Conservation (phyloP, 2,113 vertebrate genomes). For the Cavia porcellus region DNA sequence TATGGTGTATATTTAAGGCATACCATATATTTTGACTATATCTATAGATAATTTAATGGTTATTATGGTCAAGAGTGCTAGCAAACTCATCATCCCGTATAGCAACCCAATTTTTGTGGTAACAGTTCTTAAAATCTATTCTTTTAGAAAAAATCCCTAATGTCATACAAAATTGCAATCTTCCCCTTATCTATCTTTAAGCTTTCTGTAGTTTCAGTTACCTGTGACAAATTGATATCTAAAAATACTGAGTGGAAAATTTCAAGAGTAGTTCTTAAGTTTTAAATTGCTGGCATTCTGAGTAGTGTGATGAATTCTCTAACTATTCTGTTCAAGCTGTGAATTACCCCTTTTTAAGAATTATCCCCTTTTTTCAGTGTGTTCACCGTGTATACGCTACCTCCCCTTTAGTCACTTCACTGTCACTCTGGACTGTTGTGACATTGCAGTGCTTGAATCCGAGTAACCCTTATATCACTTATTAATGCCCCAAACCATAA, state of each 20-base stretch:
- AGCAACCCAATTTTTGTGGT: not conserved
- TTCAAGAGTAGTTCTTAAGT: not conserved
- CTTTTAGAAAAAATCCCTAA: not conserved
- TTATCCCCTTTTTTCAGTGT: not conserved
- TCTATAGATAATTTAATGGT: not conserved
- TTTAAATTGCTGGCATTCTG: not conserved
- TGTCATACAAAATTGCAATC: not conserved
- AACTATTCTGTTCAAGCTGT: not conserved
- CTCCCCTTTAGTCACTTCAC: not conserved
- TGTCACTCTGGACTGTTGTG: not conserved
- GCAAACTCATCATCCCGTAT: not conserved
- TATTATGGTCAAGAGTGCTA: not conserved
- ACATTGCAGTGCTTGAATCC: not conserved
- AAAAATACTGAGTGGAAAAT: not conserved
- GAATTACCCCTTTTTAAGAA: not conserved
- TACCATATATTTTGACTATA: not conserved
- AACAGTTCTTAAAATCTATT: not conserved
- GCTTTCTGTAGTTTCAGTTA: not conserved
- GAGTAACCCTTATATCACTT: not conserved
- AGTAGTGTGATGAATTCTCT: not conserved
- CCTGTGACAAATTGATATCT: not conserved
- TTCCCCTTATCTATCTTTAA: not conserved
- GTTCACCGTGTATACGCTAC: not conserved
- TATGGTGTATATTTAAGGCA: not conserved
- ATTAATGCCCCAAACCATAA: not conserved